These are phyloP conservation scores for Cheilosia grossa DNA, from an alignment of 2,888 invertebrate species.

Conservation along the genomic window DNA sequence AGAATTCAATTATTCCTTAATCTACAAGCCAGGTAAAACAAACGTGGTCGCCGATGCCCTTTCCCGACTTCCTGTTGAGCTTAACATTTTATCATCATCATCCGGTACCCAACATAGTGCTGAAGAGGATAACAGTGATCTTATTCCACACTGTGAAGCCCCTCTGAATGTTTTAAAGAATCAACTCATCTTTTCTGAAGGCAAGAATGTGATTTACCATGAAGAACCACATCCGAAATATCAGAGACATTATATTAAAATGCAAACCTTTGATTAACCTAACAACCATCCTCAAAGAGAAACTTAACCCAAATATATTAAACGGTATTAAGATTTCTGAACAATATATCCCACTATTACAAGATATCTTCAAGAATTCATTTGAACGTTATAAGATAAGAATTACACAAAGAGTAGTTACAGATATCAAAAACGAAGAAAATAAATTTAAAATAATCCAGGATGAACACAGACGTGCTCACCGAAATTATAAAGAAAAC, in stretches of 20 bases:
- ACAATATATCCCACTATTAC: slow-evolving; percentile 45
- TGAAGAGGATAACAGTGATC: not conserved
- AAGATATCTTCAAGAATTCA: slow-evolving; percentile 15
- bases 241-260: slow-evolving; percentile 5
- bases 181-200: slow-evolving; percentile 31
- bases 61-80: not conserved
- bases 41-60: too few relatives aligned
- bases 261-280: not conserved
- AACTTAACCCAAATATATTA: slow-evolving; percentile 30
- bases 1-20: too few relatives aligned
- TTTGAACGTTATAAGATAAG: slow-evolving; percentile 16
- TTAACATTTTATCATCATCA: not conserved
- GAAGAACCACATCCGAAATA: slow-evolving; percentile 32
- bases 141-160: slow-evolving; percentile 26
- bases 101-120: not conserved
- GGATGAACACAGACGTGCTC: slow-evolving; percentile 22
- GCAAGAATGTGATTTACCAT: slow-evolving; percentile 15
- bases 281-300: slow-evolving; percentile 18
- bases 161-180: slow-evolving; percentile 45
- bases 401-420: slow-evolving; percentile 41
- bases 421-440: slow-evolving; percentile 37
- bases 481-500: slow-evolving; percentile 16
- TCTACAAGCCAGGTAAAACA: too few relatives aligned
- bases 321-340: slow-evolving; percentile 47
- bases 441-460: slow-evolving; percentile 29